Conservation (phyloP, 2,888 invertebrate genomes). For the Anagyrus pseudococci region DNA sequence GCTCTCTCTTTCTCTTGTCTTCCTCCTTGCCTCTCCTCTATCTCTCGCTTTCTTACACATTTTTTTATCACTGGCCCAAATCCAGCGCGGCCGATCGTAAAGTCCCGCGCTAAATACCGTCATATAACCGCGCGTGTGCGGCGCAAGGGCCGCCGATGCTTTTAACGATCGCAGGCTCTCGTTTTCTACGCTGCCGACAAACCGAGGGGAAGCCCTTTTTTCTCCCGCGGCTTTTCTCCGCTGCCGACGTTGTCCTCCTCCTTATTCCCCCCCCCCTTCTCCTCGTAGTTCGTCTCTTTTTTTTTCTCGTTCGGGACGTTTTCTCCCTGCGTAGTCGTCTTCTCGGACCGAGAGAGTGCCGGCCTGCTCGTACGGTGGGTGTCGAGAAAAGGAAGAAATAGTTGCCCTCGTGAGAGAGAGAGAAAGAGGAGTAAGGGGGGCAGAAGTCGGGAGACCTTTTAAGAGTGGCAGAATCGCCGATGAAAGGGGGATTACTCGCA, state of each 20-base stretch:
- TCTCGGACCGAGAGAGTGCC: no score
- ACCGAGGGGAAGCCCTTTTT: slow-evolving; percentile 23
- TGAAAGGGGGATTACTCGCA: slow-evolving; percentile 41
- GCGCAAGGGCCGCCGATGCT: no score
- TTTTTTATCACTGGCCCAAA: slow-evolving; percentile 41
- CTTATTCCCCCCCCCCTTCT: no score
- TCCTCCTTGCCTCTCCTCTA: no score
- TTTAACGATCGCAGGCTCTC: slow-evolving; percentile 33
- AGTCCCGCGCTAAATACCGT: slow-evolving; percentile 42
- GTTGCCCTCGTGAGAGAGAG: no score
- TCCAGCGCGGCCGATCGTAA: slow-evolving; percentile 42
- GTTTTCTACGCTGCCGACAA: slow-evolving; percentile 29
- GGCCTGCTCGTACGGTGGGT: slow-evolving; percentile 14
- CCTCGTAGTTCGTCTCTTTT: slow-evolving; percentile 13
- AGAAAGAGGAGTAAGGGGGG: slow-evolving; percentile 1
- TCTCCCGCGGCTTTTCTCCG: slow-evolving; percentile 20
- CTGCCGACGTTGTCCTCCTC: no score
- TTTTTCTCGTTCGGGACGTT: slow-evolving; percentile 12
- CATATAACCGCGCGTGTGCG: slow-evolving; percentile 33
- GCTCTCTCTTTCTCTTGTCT: no score
- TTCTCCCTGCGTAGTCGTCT: background rate
- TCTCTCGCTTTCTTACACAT: slow-evolving; percentile 2
- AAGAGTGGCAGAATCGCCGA: slow-evolving; percentile 39
- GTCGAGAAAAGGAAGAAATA: slow-evolving; percentile 37
- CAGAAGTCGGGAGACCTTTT: slow-evolving; percentile 34